These are phyloP conservation scores for Zoanthus sansibaricus DNA, from an alignment of 92 coral and sea anemone species.

Conservation along the genomic window DNA sequence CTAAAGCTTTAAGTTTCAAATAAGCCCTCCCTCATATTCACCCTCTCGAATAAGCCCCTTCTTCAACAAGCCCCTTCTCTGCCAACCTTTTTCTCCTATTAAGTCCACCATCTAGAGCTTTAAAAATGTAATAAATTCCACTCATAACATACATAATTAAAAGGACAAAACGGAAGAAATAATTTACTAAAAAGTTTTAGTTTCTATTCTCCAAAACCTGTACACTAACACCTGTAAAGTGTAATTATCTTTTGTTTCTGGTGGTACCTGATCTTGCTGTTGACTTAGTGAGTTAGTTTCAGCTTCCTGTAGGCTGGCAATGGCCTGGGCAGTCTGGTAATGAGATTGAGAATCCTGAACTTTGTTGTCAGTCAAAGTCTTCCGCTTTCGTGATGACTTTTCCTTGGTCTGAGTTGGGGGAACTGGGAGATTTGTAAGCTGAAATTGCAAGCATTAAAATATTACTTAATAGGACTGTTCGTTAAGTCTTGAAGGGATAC, in stretches of 20 bases:
- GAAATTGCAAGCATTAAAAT: background rate
- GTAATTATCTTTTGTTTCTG: background rate
- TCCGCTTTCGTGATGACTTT: constrained; percentile 76
- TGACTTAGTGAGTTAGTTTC: constrained; percentile 47
- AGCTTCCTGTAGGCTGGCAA: constrained; percentile 80
- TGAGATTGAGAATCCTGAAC: constrained; percentile 77
- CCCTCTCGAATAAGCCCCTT: too few species aligned
- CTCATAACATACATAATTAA: too few species aligned
- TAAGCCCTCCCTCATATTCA: too few species aligned
- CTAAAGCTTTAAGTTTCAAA: too few species aligned
- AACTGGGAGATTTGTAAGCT: constrained; percentile 81
- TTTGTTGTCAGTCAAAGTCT: constrained; percentile 67
- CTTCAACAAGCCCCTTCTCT: too few species aligned
- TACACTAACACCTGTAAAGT: too few species aligned
- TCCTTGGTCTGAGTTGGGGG: constrained; percentile 69
- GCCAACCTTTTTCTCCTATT: too few species aligned
- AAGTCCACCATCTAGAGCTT: too few species aligned
- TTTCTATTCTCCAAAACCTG: too few species aligned
- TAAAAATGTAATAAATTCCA: too few species aligned
- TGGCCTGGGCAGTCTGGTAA: constrained; percentile 75
- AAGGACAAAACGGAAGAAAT: too few species aligned
- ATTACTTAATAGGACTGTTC: background rate
- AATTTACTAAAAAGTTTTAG: too few species aligned
- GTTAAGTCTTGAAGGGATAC: background rate
- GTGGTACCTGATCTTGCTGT: constrained; percentile 55